These are phyloP conservation scores for Oncorhynchus mykiss DNA, from an alignment of 2,113 vertebrate species.

Conservation along the genomic window DNA sequence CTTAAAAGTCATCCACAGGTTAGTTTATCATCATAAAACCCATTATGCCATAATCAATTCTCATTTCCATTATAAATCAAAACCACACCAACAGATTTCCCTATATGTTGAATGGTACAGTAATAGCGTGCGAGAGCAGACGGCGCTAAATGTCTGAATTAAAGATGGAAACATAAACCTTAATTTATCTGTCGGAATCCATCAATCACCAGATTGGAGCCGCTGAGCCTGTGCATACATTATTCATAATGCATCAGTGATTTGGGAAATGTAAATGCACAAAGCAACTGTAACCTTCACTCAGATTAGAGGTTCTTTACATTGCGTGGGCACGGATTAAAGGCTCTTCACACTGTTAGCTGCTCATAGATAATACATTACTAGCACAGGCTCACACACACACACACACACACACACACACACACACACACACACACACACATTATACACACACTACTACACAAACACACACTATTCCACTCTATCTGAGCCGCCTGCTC, in stretches of 20 bases:
- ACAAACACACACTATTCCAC: background rate
- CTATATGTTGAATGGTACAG: too few species aligned
- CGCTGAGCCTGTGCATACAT: slow-evolving; percentile 9
- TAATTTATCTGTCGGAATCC: background rate
- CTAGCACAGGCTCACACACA: too few species aligned
- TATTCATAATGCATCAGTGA: slow-evolving; percentile 8
- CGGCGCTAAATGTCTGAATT: too few species aligned
- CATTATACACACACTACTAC: background rate
- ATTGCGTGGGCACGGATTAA: too few species aligned
- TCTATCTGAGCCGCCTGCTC: too few species aligned
- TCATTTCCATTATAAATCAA: background rate
- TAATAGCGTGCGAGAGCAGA: too few species aligned
- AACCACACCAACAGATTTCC: too few species aligned
- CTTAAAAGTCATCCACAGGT: background rate
- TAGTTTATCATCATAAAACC: background rate
- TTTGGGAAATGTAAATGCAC: slow-evolving; percentile 12
- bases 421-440: slow-evolving; percentile 4
- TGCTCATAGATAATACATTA: too few species aligned
- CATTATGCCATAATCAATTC: background rate
- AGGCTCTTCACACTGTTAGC: background rate
- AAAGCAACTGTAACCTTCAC: slow-evolving; percentile 21
- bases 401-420: slow-evolving; percentile 13
- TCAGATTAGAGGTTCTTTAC: background rate
- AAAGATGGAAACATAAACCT: too few species aligned
- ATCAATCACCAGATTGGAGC: slow-evolving; percentile 6